Evolutionary conservation across 1,140 invertebrate species (phyloP), one percentile per base, ranked within the genome.

Genomic region (Bombus balteatus): DNA sequence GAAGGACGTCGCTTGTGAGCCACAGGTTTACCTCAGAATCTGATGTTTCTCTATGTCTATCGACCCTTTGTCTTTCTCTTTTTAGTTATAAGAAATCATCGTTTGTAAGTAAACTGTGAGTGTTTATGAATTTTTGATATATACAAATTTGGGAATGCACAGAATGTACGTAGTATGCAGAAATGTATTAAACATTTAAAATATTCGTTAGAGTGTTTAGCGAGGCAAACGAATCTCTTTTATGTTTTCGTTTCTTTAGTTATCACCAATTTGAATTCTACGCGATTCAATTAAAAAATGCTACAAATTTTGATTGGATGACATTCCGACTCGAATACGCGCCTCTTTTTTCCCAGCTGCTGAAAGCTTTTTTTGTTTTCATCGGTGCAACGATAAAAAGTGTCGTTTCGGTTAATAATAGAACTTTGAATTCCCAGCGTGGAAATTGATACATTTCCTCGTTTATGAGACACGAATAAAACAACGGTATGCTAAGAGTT

Each of bases 391-490:
- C 34, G 6, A 53, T 84, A 59, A 59, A 84, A 76, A 47, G 43
- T 59, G 59, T 78, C 47, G 65, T 53, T 53, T 53, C 47, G 12
- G 34, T 84, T 78, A 78, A 78, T 78, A 84, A 78, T 43, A 22
- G 62, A 47, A n/a, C 28, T 72, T 47, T 43, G 76, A 72, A 84
- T 71, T 68, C 57, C 25, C 39, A 59, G 15, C 72, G 72, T 43
- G 53, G 65, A 80, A 84, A 84, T 79, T 84, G 83, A 84, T 84
- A 71, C 76, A 84, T 80, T 79, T 80, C 53, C 62, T 32, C 76
- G 66, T 79, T 84, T 80, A 84, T 53, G 76, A 62, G 66, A 62
- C 53, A 72, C 66, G 57, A 53, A 72, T 87, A 85, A 85, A 90
- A 90, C 80, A 70, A n/a, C 80, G 53, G 28, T 47, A 32, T 13